Evolutionary conservation across 2,888 invertebrate genomes (phyloP).

Genomic region (Lithophane socia): DNA sequence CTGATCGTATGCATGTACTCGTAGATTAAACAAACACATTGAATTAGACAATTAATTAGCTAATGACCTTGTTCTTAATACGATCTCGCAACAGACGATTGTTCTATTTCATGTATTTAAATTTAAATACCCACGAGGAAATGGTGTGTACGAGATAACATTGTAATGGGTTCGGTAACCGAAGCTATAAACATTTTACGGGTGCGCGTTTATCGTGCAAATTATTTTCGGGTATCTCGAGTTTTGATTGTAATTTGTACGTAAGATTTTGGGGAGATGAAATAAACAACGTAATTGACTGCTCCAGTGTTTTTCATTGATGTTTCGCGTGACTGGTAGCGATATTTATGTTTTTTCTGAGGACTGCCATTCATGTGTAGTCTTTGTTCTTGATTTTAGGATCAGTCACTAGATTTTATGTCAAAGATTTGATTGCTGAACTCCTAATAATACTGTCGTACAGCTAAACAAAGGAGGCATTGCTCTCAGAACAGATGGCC

Average conservation of each 20-base stretch:
- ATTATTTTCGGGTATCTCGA: conserved; percentile 36
- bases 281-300: conserved; percentile 43
- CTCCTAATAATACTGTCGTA: background rate
- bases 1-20: conserved; percentile 15
- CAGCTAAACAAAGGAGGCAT: background rate
- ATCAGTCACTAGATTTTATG: background rate
- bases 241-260: conserved; percentile 34
- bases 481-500: too few relatives aligned
- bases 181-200: conserved; percentile 55
- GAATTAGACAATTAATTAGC: conserved; percentile 55
- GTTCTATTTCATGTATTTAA: conserved; percentile 54
- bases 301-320: conserved; percentile 45
- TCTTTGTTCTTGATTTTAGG: background rate
- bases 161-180: conserved; percentile 56
- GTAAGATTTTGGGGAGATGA: conserved; percentile 23
- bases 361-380: background rate
- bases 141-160: conserved; percentile 53
- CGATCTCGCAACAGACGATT: conserved; percentile 56
- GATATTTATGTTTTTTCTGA: conserved; percentile 35
- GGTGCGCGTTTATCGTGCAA: conserved; percentile 35
- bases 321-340: conserved; percentile 40
- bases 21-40: conserved; percentile 51
- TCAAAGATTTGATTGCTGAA: background rate
- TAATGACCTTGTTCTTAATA: conserved; percentile 64
- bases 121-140: conserved; percentile 53